Evolutionary conservation across 2,797 vertebrate species (phyloP).

Genomic region (Crenichthys baileyi): DNA sequence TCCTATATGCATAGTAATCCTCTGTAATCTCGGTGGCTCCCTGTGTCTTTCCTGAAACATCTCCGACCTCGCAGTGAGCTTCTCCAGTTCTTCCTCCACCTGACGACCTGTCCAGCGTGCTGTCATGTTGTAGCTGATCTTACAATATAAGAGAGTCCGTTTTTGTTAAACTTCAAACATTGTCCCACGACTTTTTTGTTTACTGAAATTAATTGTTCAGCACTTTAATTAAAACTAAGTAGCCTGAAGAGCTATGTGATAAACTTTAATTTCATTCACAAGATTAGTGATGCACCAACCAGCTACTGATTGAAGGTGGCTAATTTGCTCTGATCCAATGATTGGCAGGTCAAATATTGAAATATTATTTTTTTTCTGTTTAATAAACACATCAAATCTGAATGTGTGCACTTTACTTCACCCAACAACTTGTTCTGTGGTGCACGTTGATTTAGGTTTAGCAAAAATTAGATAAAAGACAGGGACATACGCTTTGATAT

Average conservation of each 20-base stretch:
- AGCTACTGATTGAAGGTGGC: background rate
- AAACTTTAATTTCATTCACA: background rate
- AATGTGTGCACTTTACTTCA: background rate
- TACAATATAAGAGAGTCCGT: background rate
- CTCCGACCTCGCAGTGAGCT: constrained; percentile 46
- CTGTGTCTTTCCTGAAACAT: constrained; percentile 57
- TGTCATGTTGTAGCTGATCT: background rate
- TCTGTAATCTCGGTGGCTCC: constrained; percentile 68
- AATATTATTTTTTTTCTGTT: background rate
- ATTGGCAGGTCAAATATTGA: no score
- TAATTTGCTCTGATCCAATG: background rate
- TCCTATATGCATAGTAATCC: constrained; percentile 65
- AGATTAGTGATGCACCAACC: background rate
- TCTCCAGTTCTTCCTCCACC: constrained; percentile 12
- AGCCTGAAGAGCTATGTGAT: background rate
- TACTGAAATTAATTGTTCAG: background rate
- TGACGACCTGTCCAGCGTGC: constrained; percentile 2
- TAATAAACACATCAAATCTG: constrained; percentile 1
- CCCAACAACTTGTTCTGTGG: no score
- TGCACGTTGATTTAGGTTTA: background rate
- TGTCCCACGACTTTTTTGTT: background rate
- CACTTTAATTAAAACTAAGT: background rate
- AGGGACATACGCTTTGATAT: background rate
- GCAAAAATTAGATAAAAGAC: background rate
- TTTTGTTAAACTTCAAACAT: constrained; percentile 7